These are phyloP conservation scores for Leucophenga varia DNA, from an alignment of 1,140 invertebrate species.

Conservation along the genomic window DNA sequence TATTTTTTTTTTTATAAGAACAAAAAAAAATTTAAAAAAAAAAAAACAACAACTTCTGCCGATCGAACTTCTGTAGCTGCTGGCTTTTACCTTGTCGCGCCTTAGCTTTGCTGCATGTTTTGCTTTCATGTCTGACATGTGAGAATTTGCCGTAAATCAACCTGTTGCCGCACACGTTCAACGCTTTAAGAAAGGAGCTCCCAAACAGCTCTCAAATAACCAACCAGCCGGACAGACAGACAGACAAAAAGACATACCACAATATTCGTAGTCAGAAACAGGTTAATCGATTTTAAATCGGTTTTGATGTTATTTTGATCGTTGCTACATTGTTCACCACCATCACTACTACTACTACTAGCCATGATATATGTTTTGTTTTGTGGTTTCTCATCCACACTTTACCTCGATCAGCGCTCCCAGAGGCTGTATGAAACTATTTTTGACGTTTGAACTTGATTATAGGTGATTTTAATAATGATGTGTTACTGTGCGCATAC, in stretches of 20 bases:
- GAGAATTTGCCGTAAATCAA: constrained; percentile 52
- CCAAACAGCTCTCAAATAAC: no score
- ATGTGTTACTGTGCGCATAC: constrained; percentile 15
- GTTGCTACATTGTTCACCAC: constrained; percentile 3
- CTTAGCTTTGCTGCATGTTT: neutral
- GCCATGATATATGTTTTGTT: constrained; percentile 23
- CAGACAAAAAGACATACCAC: neutral
- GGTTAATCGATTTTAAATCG: constrained; percentile 56
- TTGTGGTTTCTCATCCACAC: constrained; percentile 24
- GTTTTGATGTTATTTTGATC: constrained; percentile 53
- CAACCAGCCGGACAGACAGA: constrained; percentile 30
- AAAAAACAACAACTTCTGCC: constrained; percentile 20
- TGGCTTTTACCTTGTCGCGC: constrained; percentile 10
- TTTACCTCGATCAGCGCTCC: no score
- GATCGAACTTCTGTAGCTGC: constrained; percentile 32
- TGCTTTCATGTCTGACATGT: constrained; percentile 26
- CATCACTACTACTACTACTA: constrained; percentile 30
- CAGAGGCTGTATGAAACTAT: neutral
- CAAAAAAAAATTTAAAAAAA: no score
- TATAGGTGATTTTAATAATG: no score
- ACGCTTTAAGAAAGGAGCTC: no score
- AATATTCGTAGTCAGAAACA: constrained; percentile 24
- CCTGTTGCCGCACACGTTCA: constrained; percentile 42
- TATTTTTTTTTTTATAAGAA: no score
- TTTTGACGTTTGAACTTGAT: constrained; percentile 42